phyloP scores from a whole-genome alignment of 1,140 invertebrate genomes.

The Mactra quadrangularis region DNA sequence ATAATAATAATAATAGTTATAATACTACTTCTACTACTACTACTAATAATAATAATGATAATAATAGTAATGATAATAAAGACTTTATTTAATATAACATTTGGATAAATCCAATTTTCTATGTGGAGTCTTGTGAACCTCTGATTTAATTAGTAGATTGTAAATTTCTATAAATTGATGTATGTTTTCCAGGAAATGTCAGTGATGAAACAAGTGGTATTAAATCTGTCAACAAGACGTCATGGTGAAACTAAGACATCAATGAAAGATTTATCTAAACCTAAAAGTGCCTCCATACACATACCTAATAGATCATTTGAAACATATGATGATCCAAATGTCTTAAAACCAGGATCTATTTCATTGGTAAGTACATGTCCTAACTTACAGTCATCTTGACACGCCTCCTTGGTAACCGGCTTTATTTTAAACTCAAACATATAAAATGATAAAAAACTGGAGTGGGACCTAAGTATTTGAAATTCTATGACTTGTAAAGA shows the following conservation, averaged over 20 bases:
- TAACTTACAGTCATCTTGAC: background rate
- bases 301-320: conserved; percentile 69
- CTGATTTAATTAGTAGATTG: background rate
- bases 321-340: conserved; percentile 72
- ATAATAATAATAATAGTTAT: too few relatives aligned
- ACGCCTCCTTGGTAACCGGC: background rate
- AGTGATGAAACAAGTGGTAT: conserved; percentile 79
- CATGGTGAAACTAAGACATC: conserved; percentile 69
- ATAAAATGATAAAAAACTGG: too few relatives aligned
- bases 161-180: background rate
- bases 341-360: conserved; percentile 75
- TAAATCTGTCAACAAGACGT: conserved; percentile 74
- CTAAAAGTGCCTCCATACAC: conserved; percentile 69
- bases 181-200: conserved; percentile 75
- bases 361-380: conserved; percentile 71
- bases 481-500: too few relatives aligned
- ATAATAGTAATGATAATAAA: too few relatives aligned
- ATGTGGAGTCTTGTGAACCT: too few relatives aligned
- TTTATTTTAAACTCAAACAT: background rate
- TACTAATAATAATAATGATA: too few relatives aligned
- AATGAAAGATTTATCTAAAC: conserved; percentile 57
- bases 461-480: too few relatives aligned
- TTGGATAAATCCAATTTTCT: too few relatives aligned
- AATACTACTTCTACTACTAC: too few relatives aligned
- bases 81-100: too few relatives aligned